These are phyloP conservation scores for western clawed frog (Xenopus tropicalis) DNA, from an alignment of 2,113 vertebrate species.

Conservation along the genomic window UCB_Xtro_10.0 CM004448.2:145841501-145842000, in stretches of 20 bases:
- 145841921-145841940: conserved; percentile 48
- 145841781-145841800: conserved; percentile 48
- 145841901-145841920: conserved; percentile 54
- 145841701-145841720: conserved; percentile 46
- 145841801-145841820: conserved; percentile 49
- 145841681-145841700: conserved; percentile 51
- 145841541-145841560: background rate
- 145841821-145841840: conserved; percentile 50
- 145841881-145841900: conserved; percentile 52
- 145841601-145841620: conserved; percentile 53
- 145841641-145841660: conserved; percentile 57
- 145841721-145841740: conserved; percentile 54
- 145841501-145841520: too few relatives aligned
- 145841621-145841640: conserved; percentile 50
- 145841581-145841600: conserved; percentile 51
- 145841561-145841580: conserved; percentile 38
- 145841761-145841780: conserved; percentile 48
- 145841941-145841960: conserved; percentile 57
- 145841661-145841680: conserved; percentile 52
- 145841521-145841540: too few relatives aligned
- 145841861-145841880: conserved; percentile 56
- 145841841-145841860: conserved; percentile 40
- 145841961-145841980: conserved; percentile 50
- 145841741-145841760: conserved; percentile 46
- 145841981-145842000: conserved; percentile 45